Evolutionary conservation across 1,140 invertebrate genomes (phyloP).

Genomic region (Diachasmimorpha longicaudata): DNA sequence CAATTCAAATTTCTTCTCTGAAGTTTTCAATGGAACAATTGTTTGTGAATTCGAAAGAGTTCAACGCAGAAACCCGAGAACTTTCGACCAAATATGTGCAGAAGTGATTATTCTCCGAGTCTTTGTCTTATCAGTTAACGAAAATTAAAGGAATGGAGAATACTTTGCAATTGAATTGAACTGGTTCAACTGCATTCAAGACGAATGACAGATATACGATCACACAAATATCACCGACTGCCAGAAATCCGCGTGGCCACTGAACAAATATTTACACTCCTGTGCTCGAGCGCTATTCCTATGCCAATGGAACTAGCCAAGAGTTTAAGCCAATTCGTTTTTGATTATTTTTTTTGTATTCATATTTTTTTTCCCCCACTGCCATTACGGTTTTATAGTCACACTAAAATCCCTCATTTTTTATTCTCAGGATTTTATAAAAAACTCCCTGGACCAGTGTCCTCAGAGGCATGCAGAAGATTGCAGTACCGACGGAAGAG

Average conservation of each 20-base stretch:
- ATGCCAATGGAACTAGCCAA: slow-evolving; percentile 11
- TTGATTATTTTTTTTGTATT: no score
- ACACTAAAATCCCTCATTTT: slow-evolving; percentile 31
- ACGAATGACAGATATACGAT: slow-evolving; percentile 46
- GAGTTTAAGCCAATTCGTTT: neutral
- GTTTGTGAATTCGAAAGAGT: no score
- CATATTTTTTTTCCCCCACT: no score
- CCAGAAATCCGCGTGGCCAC: slow-evolving; percentile 38
- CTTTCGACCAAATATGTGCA: neutral
- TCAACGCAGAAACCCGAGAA: no score
- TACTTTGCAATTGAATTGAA: neutral
- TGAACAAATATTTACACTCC: slow-evolving; percentile 55
- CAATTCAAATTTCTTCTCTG: no score
- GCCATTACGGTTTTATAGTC: no score
- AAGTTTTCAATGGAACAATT: no score
- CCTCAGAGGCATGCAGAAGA: slow-evolving; percentile 64
- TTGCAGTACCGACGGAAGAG: slow-evolving; percentile 71
- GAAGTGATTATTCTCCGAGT: neutral
- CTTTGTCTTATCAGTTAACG: neutral
- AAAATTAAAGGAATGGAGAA: neutral
- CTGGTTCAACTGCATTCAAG: neutral
- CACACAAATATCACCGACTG: slow-evolving; percentile 43
- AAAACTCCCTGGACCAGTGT: slow-evolving; percentile 67
- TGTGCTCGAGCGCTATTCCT: neutral
- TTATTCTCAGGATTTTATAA: slow-evolving; percentile 68